phyloP scores from a whole-genome alignment of 2,888 invertebrate genomes.

The Perizoma flavofasciatum region DNA sequence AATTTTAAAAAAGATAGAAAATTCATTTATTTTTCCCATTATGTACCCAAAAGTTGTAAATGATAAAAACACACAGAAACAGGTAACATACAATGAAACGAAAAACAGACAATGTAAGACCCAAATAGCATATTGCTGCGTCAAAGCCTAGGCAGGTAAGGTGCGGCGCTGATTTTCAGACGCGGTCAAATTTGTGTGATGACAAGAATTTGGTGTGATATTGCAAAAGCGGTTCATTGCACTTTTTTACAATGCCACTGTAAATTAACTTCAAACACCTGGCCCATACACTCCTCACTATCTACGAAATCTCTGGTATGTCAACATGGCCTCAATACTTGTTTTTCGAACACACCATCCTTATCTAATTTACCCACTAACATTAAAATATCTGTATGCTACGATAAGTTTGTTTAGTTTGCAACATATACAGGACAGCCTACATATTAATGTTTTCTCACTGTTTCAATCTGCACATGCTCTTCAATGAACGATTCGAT shows the following conservation, averaged over 20 bases:
- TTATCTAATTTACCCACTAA: slow-evolving; percentile 72
- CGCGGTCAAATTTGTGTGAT: too few species aligned
- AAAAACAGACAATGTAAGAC: too few species aligned
- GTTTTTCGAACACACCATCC: slow-evolving; percentile 54
- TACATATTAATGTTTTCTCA: slow-evolving; percentile 47
- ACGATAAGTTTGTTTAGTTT: slow-evolving; percentile 59
- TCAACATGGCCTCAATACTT: slow-evolving; percentile 52
- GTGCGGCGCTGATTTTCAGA: too few species aligned
- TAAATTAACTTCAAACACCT: slow-evolving; percentile 8
- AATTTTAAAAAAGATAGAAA: slow-evolving; percentile 40
- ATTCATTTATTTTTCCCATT: too few species aligned
- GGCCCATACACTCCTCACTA: slow-evolving; percentile 26
- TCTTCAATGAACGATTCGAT: slow-evolving; percentile 39
- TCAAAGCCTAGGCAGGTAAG: too few species aligned
- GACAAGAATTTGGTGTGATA: slow-evolving; percentile 38
- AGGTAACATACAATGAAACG: too few species aligned
- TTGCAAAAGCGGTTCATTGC: slow-evolving; percentile 66
- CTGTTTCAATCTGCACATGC: slow-evolving; percentile 42
- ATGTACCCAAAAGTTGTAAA: too few species aligned
- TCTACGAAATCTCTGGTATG: slow-evolving; percentile 39
- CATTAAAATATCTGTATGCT: slow-evolving; percentile 56
- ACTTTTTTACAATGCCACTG: slow-evolving; percentile 48
- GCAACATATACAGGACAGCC: slow-evolving; percentile 43
- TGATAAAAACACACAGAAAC: too few species aligned
- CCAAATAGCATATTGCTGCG: too few species aligned